These are phyloP conservation scores for Pempheris klunzingeri DNA, from an alignment of 2,797 vertebrate genomes.

Conservation along the genomic window DNA sequence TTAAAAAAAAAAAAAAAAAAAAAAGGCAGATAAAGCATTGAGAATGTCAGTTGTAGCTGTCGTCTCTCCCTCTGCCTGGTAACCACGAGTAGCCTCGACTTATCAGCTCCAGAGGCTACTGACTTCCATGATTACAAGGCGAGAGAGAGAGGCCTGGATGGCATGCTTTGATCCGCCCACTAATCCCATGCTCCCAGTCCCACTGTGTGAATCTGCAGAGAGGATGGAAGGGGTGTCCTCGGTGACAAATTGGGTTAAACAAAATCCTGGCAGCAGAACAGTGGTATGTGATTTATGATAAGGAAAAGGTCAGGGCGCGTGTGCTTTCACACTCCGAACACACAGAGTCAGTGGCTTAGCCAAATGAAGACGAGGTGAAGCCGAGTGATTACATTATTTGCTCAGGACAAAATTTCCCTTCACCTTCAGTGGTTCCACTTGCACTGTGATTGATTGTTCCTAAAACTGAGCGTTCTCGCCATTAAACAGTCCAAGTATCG, in stretches of 20 bases:
- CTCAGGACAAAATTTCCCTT: constrained; percentile 40
- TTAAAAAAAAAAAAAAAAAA: not conserved
- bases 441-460: constrained; percentile 42
- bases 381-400: constrained; percentile 55
- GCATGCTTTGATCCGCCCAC: constrained; percentile 82
- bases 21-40: not conserved
- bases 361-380: constrained; percentile 60
- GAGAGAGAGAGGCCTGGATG: constrained; percentile 59
- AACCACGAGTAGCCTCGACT: constrained; percentile 45
- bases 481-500: constrained; percentile 8
- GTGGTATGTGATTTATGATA: constrained; percentile 82
- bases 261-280: constrained; percentile 83
- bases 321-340: constrained; percentile 53
- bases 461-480: constrained; percentile 28
- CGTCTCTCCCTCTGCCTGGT: constrained; percentile 28
- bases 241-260: constrained; percentile 87
- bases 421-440: constrained; percentile 21
- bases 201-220: constrained; percentile 48
- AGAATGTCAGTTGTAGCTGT: not conserved
- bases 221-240: constrained; percentile 68
- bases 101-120: constrained; percentile 64
- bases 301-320: constrained; percentile 80
- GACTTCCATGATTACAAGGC: constrained; percentile 72
- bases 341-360: constrained; percentile 38
- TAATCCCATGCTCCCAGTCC: constrained; percentile 69